Evolutionary conservation across 2,797 vertebrate genomes (phyloP), one percentile per base, ranked within the genome.

Genomic region (Lithobates pipiens): DNA sequence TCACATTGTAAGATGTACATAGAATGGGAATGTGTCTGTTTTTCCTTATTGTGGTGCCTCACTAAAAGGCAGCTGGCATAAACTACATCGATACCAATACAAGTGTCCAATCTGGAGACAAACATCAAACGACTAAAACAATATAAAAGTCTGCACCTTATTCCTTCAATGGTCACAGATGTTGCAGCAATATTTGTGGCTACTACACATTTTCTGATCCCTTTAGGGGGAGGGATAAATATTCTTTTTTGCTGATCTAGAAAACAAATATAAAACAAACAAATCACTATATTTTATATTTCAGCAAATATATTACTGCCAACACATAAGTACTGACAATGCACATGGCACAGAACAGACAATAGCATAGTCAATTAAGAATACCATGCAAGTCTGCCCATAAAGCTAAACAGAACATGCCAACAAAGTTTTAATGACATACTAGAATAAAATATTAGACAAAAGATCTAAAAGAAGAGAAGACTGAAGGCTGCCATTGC

Each of bases 101-200:
- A 23, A 7, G 5, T 61, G 10, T 7, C 50, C 50, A 61, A 23
- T 61, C 21, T 61, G 5, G 54, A 61, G 54, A 61, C 21, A 61
- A 61, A 61, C 3, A 18, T 54, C 3, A 54, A 54, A 16, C 4
- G 4, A 54, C 13, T 18, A 16, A 18, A 23, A 61, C 21, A 23
- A 61, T 61, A 61, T 61, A 57, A 4, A 15, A 50, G 8, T n/a
- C 1, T 23, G 54, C 92, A 97, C 98, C 96, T 97, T 91, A 99
- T 97, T 88, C 98, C 97, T 84, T 96, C 94, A 86, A 99, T 97
- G n/a, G 98, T 99, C 88, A 99, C 94, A 87, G 98, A 99, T 0
- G 98, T 99, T 67, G 97, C 97, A 88, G 98, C 98, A 54, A 99
- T 99, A 89, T 99, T 99, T 1, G 98, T 99, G 46, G 98, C 97